Base-by-base conservation (phyloP, 2,797 vertebrate genomes). In the Geotrypetes seraphini region DNA sequence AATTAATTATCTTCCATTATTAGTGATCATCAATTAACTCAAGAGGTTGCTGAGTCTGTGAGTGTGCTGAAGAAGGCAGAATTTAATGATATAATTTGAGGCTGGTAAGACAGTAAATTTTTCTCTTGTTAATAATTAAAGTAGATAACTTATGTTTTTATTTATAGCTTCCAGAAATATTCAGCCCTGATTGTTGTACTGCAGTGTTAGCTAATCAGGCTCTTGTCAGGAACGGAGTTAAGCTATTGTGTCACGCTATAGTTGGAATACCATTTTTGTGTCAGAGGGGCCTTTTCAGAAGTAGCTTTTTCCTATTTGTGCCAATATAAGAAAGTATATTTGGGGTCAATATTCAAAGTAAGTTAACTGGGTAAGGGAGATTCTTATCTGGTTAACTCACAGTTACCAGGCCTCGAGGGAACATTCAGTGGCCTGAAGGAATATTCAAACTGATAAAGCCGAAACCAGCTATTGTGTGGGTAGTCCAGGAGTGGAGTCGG, bases 1-100 rank as follows among this genome's bases (percentile, higher is more conserved):
- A 57, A 41, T 59, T 55, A 67, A 67, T 58, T 60, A 44, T 49
- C 18, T 56, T 59, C 49, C 34, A 52, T 34, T 63, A 52, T 39
- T 51, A 53, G 20, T 28, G 28, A 36, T 57, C 31, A 61, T 35
- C 33, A 72, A 41, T 43, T 51, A 62, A 46, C 22, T 29, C 24
- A 33, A 52, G 64, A 57, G 1, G 15, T 48, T 63, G 52, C 26
- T 53, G 39, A 51, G 37, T 52, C 45, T 22, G 34, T 14, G 5
- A 48, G 39, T 37, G 36, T 58, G 46, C 53, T 52, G 22, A 65
- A 63, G 35, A 38, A 59, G 50, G 25, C 16, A 42, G 21, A 66
- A 60, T 33, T 38, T 41, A 2, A 3, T 39, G 31, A 40, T 23
- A 8, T 56, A 57, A 19, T 5, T 21, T 49, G 42, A 40, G 28